Evolutionary conservation across 2,113 vertebrate genomes (phyloP), one percentile per base, ranked within the genome.

Genomic region (Rhizomys pruinosus): DNA sequence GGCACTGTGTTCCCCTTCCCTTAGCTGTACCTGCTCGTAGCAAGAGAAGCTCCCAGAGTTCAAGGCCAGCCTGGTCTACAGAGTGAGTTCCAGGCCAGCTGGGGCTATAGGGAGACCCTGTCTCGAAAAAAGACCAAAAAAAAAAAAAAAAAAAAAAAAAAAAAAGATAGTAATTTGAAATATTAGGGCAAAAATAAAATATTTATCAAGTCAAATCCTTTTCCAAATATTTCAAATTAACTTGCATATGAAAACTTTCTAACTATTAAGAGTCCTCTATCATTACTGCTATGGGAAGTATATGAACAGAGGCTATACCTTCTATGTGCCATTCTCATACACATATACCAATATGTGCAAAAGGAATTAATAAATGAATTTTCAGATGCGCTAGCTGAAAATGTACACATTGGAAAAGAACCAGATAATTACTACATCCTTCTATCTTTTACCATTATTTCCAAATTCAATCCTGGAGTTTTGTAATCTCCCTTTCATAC

Each of bases 191-290:
- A 17, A 87, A 82, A 22, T 87, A 93, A 80, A 77, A n/a, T n/a
- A n/a, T n/a, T n/a, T 61, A 68, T 90, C 52, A 82, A 5, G 76
- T 64, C 57, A 94, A 91, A 55, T 10, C 78, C 11, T 11, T 87
- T 66, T 73, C 44, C 16, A 80, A 84, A 73, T 87, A 47, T 82
- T 87, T 93, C 63, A 90, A 85, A 66, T 59, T 85, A 89, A 72
- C 17, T 63, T 44, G 42, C 63, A 3, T 61, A 64, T 59, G 63
- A 76, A 68, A 76, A 23, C 61, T 57, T 66, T 89, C 47, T 37
- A 84, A 55, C 22, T 68, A 87, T 59, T 55, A 63, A 80, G 80
- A 89, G n/a, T 74, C 34, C 73, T 52, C 0, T n/a, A 42, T 23
- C 66, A 92, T 29, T 37, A 84, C 4, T 66, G 52, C 15, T 3